Conservation (phyloP, 2,797 vertebrate species). For the Emys orbicularis region DNA sequence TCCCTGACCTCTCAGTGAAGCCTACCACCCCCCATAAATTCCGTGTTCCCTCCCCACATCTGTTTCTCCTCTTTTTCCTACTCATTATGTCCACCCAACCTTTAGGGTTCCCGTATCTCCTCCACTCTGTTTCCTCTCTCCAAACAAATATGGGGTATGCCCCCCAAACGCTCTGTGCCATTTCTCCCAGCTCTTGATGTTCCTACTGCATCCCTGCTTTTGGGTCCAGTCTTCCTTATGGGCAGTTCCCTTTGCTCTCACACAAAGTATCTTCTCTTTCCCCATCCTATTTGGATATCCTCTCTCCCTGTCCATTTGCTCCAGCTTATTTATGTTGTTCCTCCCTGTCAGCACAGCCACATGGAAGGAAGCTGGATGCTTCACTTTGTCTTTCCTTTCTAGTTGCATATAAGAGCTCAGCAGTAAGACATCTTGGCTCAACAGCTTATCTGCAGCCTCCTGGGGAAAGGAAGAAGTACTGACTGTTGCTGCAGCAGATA, state of each 20-base stretch:
- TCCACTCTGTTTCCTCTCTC: neutral
- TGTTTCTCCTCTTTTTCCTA: too few relatives aligned
- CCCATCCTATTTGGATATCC: neutral
- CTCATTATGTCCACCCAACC: neutral
- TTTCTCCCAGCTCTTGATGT: neutral
- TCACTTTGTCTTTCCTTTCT: conserved; percentile 31
- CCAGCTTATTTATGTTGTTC: neutral
- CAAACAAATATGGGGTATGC: too few relatives aligned
- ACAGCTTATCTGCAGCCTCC: conserved; percentile 26
- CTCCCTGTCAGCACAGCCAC: neutral
- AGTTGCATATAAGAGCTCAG: neutral
- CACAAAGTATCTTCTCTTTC: neutral
- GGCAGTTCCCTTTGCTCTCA: neutral
- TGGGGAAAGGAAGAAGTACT: conserved; percentile 23
- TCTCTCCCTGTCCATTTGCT: too few relatives aligned
- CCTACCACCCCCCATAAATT: neutral
- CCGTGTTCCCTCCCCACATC: neutral
- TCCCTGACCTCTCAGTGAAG: neutral
- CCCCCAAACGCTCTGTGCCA: too few relatives aligned
- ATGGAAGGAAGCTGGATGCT: neutral
- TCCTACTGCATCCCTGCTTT: conserved; percentile 17
- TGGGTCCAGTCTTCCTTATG: neutral
- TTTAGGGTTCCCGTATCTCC: neutral
- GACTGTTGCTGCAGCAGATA: neutral
- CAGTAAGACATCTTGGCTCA: conserved; percentile 1